Evolutionary conservation across 2,113 vertebrate species (phyloP), one percentile per base, ranked within the genome.

Genomic region (Erythrocebus patas): DNA sequence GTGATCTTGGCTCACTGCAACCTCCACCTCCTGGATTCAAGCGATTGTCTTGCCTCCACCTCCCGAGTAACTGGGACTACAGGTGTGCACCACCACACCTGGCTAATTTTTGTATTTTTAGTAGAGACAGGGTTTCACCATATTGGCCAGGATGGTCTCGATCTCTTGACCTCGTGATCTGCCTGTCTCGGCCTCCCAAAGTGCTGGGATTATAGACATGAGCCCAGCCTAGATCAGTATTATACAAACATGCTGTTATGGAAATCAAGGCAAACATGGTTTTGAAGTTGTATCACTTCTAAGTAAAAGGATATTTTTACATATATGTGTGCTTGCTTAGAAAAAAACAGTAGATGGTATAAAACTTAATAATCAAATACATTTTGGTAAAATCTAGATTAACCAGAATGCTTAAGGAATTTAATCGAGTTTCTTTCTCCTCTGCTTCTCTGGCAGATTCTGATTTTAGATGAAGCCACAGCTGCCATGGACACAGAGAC

Each of bases 401-500:
- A 57, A 70, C 30, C n/a, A 75, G 40, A 68, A 52, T 64, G 48
- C 61, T 17, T 76, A 25, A 50, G 89, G 35, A 81, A 52, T 20
- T 81, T 32, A 38, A 30, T 22, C 23, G 4, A 23, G 14, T 40
- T 84, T 78, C 66, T n/a, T 40, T 75, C 22, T 70, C 40, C 32
- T 55, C 35, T 96, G 25, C 89, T 93, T 86, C 87, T 40, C 87
- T 96, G 98, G 91, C 98, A 99, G 99, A 99, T 99, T 96, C 97
- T 99, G 91, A 99, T 99, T 92, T 95, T 99, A 97, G 99, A 99
- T 94, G 99, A 99, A 98, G 99, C 99, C 8, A 99, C 99, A 5
- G 99, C 99, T 70, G 99, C 99, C 97, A 99, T 99, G 97, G 99
- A 99, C 98, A 99, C 99, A 0, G 99, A 99, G 98, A 99, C 99